Base-by-base conservation (phyloP, 92 coral and sea anemone species). In the Metridium senile region DNA sequence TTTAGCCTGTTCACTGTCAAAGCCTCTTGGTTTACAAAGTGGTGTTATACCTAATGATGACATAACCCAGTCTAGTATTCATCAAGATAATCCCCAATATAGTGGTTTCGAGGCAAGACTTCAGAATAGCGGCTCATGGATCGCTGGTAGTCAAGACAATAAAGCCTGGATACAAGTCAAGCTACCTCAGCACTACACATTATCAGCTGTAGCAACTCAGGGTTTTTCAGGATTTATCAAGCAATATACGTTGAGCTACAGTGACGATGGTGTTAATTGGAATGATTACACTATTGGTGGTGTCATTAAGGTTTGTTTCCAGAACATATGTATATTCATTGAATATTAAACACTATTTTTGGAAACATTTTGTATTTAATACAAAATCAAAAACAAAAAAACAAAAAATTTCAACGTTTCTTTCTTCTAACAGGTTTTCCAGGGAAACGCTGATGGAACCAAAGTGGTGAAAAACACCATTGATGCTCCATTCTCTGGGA, bases 121-220 rank as follows among this genome's bases (percentile, higher is more conserved):
- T 25, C 29, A 56, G 7, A 58, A 62, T n/a, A 29, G 18, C 1
- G 88, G 83, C 22, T 88, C 92, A 28, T 91, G 97, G 97, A 58
- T 69, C 52, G 66, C 97, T 33, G 33, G 30, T n/a, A 17, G 17
- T 22, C 33, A 0, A 0, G 90, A 87, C 58, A 51, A 27, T 16
- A 26, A 65, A 28, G 93, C 89, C 19, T 88, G 85, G 90, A 81
- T 91, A 22, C 88, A 81, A 58, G 93, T 91, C 9, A 83, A 91
- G 63, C 74, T 91, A 22, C 74, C 84, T 13, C 54, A 62, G 3
- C 20, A 45, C 34, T 46, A 58, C 46, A 84, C 77, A 20, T 31
- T 91, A 31, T 88, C 90, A 19, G 89, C 72, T 28, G 47, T 91
- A 67, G 85, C 84, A 29, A 91, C 90, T 13, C 97, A 91, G 81